Percentiles rank a stretch among this genome's conserved stretches.
These are phyloP conservation scores for Amphiprion percula DNA, from an alignment of 2,113 vertebrate species.

Conservation along the genomic window DNA sequence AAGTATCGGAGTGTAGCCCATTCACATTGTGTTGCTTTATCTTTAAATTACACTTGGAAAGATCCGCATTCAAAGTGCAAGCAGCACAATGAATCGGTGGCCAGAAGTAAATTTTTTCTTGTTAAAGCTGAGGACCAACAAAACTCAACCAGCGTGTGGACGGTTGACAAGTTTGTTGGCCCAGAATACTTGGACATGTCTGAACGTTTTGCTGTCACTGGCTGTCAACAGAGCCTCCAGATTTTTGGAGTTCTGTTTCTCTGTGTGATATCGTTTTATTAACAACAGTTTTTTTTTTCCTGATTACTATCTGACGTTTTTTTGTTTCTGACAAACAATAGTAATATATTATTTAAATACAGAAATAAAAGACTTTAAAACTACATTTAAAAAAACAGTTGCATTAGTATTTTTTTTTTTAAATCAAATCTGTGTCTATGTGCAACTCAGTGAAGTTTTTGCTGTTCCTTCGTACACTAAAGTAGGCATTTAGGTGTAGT, in stretches of 20 bases:
- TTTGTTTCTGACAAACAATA: not conserved
- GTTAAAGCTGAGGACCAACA: constrained; percentile 16
- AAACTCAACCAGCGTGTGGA: constrained; percentile 14
- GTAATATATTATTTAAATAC: too few relatives aligned
- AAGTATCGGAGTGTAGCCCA: constrained; percentile 4
- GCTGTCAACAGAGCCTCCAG: not conserved
- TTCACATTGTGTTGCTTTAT: constrained; percentile 39
- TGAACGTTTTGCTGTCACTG: constrained; percentile 13
- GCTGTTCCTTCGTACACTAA: too few relatives aligned
- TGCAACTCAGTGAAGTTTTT: too few relatives aligned
- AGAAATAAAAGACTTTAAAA: too few relatives aligned
- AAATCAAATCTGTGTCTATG: too few relatives aligned
- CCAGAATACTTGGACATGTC: not conserved
- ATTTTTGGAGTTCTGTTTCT: constrained; percentile 27
- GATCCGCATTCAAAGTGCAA: constrained; percentile 31
- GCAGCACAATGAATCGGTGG: not conserved
- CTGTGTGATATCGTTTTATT: constrained; percentile 16
- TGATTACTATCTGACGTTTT: not conserved
- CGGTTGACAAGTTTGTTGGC: constrained; percentile 17
- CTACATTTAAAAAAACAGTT: too few relatives aligned
- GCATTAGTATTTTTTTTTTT: too few relatives aligned
- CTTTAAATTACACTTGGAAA: constrained; percentile 41
- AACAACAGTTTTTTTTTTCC: constrained; percentile 11
- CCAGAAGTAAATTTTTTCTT: constrained; percentile 10
- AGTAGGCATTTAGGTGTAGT: too few relatives aligned